Percentiles rank a stretch among this genome's conserved stretches.
These are phyloP conservation scores for Sebastolobus alascanus DNA, from an alignment of 2,797 vertebrate genomes.

Conservation along the genomic window DNA sequence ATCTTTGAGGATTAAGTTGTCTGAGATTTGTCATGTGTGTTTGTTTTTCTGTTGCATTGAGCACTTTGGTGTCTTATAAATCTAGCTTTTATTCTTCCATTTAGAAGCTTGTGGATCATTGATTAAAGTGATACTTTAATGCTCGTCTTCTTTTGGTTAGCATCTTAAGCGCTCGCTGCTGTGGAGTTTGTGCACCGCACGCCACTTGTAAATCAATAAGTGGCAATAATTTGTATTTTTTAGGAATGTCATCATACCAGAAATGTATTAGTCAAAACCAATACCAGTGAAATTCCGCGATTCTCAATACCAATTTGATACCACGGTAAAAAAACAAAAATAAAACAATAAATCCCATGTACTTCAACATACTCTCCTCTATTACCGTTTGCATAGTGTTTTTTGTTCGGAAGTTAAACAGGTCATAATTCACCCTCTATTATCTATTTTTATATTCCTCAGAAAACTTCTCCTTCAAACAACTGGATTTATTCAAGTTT, in stretches of 20 bases:
- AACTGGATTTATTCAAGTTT: no score
- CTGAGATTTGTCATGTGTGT: conserved; percentile 13
- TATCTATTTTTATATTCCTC: no score
- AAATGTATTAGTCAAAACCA: no score
- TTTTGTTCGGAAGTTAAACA: no score
- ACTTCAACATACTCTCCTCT: no score
- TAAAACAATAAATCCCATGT: no score
- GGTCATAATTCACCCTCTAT: no score
- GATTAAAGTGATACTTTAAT: conserved; percentile 19
- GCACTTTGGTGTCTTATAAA: conserved; percentile 2
- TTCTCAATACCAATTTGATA: neutral
- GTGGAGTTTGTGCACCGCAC: neutral
- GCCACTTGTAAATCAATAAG: neutral
- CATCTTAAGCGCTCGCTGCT: conserved; percentile 3
- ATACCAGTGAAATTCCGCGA: neutral
- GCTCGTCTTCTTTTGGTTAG: neutral
- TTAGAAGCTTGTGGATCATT: conserved; percentile 24
- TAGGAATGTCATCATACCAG: neutral
- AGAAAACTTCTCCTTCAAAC: no score
- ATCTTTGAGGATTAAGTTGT: conserved; percentile 28
- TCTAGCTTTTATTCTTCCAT: conserved; percentile 6
- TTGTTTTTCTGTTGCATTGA: conserved; percentile 13
- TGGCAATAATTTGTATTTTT: neutral
- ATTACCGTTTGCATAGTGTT: no score
- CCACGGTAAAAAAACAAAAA: no score